A percentile compares a stretch with the other conserved stretches of the same genome.
Evolutionary conservation across 2,113 vertebrate genomes (phyloP).

Genomic region (Forbesichthys agassizii): DNA sequence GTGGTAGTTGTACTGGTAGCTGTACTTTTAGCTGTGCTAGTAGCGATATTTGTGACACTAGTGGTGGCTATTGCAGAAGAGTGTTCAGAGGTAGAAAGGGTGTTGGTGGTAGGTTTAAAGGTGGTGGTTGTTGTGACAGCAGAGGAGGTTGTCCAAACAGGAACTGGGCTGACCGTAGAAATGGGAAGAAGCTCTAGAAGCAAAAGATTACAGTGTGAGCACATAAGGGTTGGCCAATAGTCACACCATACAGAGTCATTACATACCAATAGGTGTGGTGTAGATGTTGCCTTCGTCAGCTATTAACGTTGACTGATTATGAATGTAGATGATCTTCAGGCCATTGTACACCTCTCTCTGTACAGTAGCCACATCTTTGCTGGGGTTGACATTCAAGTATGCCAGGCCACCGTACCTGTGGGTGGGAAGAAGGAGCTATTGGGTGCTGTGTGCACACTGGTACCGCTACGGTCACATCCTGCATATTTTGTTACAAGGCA

Average conservation of each 20-base stretch:
- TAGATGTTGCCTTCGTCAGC: slow-evolving; percentile 24
- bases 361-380: slow-evolving; percentile 51
- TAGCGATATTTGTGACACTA: not conserved
- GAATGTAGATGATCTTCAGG: slow-evolving; percentile 5
- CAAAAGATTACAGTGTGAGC: not conserved
- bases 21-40: not conserved
- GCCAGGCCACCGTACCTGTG: slow-evolving; percentile 62
- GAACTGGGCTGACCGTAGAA: slow-evolving; percentile 15
- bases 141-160: not conserved
- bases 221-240: not conserved
- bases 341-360: slow-evolving; percentile 31
- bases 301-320: slow-evolving; percentile 10
- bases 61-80: slow-evolving; percentile 5
- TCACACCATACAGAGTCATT: not conserved
- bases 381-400: slow-evolving; percentile 55
- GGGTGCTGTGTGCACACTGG: too few species aligned
- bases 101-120: not conserved
- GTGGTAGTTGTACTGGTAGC: not conserved
- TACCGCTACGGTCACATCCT: too few species aligned
- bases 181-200: slow-evolving; percentile 34
- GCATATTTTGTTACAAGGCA: too few species aligned
- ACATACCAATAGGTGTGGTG: slow-evolving; percentile 66
- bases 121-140: slow-evolving; percentile 3
- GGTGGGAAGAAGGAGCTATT: too few species aligned
- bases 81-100: not conserved